Evolutionary conservation across 2,888 invertebrate species (phyloP).

Genomic region (Synergus laeviventris): DNA sequence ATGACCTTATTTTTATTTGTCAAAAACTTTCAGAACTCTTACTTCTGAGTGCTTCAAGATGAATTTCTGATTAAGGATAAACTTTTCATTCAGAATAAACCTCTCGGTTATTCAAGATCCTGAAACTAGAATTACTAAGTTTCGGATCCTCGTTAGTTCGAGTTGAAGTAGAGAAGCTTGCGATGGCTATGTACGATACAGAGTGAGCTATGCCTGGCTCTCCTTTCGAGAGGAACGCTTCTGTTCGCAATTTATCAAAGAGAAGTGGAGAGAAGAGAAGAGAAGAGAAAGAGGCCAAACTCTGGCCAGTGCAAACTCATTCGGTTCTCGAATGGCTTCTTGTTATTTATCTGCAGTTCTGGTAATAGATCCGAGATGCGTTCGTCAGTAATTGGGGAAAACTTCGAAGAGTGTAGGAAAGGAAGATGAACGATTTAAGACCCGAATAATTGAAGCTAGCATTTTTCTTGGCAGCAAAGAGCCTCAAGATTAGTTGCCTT

Average conservation of each 20-base stretch:
- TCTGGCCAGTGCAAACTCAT: conserved; percentile 62
- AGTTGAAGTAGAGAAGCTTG: conserved; percentile 45
- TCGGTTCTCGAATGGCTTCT: conserved; percentile 57
- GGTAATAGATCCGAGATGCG: conserved; percentile 67
- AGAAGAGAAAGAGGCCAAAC: conserved; percentile 51
- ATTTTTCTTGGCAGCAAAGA: conserved; percentile 4
- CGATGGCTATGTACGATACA: conserved; percentile 66
- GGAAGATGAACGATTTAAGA: conserved; percentile 52
- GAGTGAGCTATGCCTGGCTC: conserved; percentile 62
- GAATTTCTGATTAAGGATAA: conserved; percentile 48
- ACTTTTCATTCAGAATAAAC: neutral
- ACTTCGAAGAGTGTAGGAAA: conserved; percentile 49
- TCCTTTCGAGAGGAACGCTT: conserved; percentile 59
- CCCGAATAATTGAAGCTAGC: conserved; percentile 22
- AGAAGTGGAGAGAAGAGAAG: conserved; percentile 51
- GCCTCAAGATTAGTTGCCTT: neutral
- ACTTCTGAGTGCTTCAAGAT: conserved; percentile 34
- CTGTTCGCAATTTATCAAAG: conserved; percentile 67
- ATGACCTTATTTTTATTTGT: too few relatives aligned
- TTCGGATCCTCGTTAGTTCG: conserved; percentile 50
- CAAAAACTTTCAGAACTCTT: too few relatives aligned
- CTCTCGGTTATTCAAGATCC: neutral
- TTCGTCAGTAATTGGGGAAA: conserved; percentile 66
- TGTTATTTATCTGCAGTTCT: conserved; percentile 67
- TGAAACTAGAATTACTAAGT: conserved; percentile 49